Evolutionary conservation across 2,797 vertebrate genomes (phyloP).

Genomic region (Chiroxiphia lanceolata): DNA sequence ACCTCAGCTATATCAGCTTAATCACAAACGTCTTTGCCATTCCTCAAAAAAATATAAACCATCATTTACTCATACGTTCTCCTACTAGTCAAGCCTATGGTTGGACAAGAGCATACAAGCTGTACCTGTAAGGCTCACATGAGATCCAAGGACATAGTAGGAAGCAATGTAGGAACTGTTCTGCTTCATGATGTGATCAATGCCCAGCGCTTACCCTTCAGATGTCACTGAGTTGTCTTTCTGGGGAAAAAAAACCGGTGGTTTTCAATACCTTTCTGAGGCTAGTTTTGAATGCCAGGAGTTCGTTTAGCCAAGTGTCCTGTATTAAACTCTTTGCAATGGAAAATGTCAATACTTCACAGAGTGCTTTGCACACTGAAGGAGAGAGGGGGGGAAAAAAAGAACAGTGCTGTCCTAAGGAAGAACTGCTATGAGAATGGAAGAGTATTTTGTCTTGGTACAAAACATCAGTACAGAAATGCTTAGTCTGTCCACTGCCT

Average conservation of each 20-base stretch:
- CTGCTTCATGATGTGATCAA: background rate
- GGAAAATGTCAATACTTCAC: background rate
- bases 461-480: background rate
- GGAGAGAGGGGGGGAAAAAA: background rate
- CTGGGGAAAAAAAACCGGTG: background rate
- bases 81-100: background rate
- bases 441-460: background rate
- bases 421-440: background rate
- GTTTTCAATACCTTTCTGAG: background rate
- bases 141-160: background rate
- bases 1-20: background rate
- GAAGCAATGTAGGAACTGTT: background rate
- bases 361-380: background rate
- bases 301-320: background rate
- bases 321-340: background rate
- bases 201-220: background rate
- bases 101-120: background rate
- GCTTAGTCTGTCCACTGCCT: background rate
- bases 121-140: background rate
- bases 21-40: background rate
- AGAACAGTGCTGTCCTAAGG: background rate
- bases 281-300: background rate
- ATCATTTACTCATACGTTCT: background rate
- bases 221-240: accelerated
- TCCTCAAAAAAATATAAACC: background rate